Evolutionary conservation across 2,113 vertebrate species (phyloP).

Genomic region (Scopus umbretta): DNA sequence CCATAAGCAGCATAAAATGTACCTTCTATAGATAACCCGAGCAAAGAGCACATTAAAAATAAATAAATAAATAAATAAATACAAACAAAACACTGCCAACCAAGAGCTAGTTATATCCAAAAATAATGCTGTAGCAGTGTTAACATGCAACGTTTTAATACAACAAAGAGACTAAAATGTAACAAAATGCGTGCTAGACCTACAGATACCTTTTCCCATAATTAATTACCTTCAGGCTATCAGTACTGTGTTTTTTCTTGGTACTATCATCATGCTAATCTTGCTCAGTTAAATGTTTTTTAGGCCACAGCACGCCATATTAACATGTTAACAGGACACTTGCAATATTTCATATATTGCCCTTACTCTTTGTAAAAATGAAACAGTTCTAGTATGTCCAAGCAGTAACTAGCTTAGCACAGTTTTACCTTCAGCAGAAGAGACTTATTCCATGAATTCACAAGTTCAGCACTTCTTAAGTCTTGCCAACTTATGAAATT

Average conservation of each 20-base stretch:
- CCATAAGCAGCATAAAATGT: background rate
- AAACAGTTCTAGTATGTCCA: background rate
- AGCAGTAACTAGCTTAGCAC: background rate
- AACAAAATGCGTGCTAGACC: background rate
- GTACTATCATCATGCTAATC: background rate
- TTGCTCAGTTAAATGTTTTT: background rate
- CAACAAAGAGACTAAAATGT: background rate
- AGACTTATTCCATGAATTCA: conserved; percentile 89
- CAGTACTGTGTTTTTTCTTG: background rate
- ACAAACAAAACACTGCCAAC: background rate
- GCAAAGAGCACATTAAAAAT: background rate
- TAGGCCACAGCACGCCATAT: background rate
- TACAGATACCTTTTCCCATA: background rate
- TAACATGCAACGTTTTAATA: background rate
- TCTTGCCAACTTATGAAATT: conserved; percentile 99
- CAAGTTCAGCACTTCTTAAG: conserved; percentile 82
- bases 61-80: no score
- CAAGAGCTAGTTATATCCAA: background rate
- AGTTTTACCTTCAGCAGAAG: conserved; percentile 84
- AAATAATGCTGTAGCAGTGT: background rate
- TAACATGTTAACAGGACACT: background rate
- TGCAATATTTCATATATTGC: background rate
- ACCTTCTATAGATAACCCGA: background rate
- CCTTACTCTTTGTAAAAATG: background rate
- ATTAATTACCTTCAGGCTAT: background rate